Conservation (phyloP, 2,113 vertebrate species). For the Amazona vittata region DNA sequence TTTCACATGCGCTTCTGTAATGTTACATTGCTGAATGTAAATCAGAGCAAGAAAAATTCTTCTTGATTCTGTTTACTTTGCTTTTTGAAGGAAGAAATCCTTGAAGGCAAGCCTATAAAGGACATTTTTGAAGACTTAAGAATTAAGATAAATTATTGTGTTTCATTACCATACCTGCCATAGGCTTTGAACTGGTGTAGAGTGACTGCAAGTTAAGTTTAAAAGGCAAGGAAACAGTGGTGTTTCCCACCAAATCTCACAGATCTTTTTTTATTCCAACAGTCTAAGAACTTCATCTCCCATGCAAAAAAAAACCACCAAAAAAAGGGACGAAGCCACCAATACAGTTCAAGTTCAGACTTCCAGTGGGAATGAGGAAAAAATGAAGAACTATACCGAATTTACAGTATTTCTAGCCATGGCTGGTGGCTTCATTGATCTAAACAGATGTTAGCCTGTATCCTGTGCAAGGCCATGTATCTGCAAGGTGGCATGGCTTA, state of each 20-base stretch:
- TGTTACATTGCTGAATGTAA: background rate
- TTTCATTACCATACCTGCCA: background rate
- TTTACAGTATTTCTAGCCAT: background rate
- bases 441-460: background rate
- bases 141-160: background rate
- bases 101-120: background rate
- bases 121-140: background rate
- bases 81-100: background rate
- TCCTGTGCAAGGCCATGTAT: background rate
- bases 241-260: background rate
- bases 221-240: background rate
- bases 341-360: background rate
- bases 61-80: background rate
- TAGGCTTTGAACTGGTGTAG: background rate
- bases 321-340: background rate
- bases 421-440: background rate
- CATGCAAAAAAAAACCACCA: background rate
- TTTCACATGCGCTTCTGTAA: background rate
- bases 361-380: background rate
- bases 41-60: background rate
- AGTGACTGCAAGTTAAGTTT: background rate
- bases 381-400: background rate
- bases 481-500: accelerated
- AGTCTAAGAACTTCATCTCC: background rate
- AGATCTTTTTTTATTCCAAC: background rate